Percentiles rank a stretch among this genome's conserved stretches.
phyloP scores from a whole-genome alignment of 2,113 vertebrate genomes.

The Gambusia holbrooki region DNA sequence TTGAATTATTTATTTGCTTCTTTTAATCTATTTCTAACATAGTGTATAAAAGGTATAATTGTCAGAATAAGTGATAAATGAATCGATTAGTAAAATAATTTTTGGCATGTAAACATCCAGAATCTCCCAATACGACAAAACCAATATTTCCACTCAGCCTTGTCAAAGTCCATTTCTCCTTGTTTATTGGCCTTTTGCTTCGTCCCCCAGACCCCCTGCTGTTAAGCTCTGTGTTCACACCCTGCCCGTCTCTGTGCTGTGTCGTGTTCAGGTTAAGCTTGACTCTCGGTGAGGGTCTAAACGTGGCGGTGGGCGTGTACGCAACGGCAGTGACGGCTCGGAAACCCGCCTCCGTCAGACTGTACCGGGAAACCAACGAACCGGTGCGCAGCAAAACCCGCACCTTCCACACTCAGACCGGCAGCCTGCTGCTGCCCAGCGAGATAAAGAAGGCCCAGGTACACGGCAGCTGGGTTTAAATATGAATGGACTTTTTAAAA shows the following conservation, averaged over 20 bases:
- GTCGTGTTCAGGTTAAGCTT: constrained; percentile 83
- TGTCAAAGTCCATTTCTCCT: too few species aligned
- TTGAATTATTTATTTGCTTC: too few species aligned
- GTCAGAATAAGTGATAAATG: too few species aligned
- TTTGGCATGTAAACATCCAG: too few species aligned
- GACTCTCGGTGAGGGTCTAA: constrained; percentile 83
- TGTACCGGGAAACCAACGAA: constrained; percentile 93
- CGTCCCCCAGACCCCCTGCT: too few species aligned
- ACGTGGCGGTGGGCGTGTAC: constrained; percentile 87
- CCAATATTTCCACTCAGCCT: too few species aligned
- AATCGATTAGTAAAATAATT: too few species aligned
- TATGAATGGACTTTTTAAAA: neutral
- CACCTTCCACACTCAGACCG: constrained; percentile 89
- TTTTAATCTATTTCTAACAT: too few species aligned
- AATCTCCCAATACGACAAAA: too few species aligned
- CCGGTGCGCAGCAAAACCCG: constrained; percentile 91
- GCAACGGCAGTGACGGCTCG: constrained; percentile 80
- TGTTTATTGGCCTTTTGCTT: too few species aligned
- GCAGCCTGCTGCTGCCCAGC: constrained; percentile 92
- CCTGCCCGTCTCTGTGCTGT: constrained; percentile 6
- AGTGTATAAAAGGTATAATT: too few species aligned
- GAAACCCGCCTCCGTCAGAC: constrained; percentile 83
- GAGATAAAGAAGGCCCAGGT: constrained; percentile 95
- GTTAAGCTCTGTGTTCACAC: neutral
- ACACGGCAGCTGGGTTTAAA: neutral